Evolutionary conservation across 2,797 vertebrate genomes (phyloP), one percentile per base, ranked within the genome.

Genomic region (Platalea minor): DNA sequence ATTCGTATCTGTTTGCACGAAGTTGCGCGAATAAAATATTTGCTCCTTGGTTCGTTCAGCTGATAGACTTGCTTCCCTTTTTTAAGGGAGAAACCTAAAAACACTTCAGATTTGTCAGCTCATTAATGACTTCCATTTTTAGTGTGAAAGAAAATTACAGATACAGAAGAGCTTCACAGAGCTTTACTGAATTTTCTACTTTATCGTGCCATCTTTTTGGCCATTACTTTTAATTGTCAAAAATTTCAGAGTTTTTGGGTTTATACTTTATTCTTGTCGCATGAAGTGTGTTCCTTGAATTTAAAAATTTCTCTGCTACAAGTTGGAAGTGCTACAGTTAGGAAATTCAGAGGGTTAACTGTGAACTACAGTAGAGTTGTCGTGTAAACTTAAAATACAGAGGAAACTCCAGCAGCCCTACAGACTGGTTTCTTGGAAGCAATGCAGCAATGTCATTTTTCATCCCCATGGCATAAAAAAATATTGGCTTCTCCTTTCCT

Each of bases 111-210:
- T 35, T 50, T 29, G 4, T n/a, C 3, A 5, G 64, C 50, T 64
- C 13, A 1, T 17, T 11, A 10, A 37, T 41, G 3, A 15, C 8
- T 53, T 31, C 23, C 5, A 0, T 9, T 70, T 63, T 78, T 25
- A 37, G 31, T 87, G 50, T 0, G 6, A 7, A 46, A 35, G 13
- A 9, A 24, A 78, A 35, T 17, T 5, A 5, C 17, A 37, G 57
- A 9, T 53, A 10, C 7, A 18, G 41, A 41, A 33, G 60, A 73
- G 31, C 39, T 67, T 64, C 51, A 15, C 31, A 9, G 29, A 46
- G 10, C 21, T 46, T 87, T 6, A 3, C 15, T 17, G 43, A n/a
- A 14, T 48, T 45, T 51, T 37, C n/a, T 77, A 37, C 37, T 59
- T 82, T n/a, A 4, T 16, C 1, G 1, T 54, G 63, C 45, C 15